These are phyloP conservation scores for Cylloceria caligata DNA, from an alignment of 2,888 invertebrate species.

Conservation along the genomic window DNA sequence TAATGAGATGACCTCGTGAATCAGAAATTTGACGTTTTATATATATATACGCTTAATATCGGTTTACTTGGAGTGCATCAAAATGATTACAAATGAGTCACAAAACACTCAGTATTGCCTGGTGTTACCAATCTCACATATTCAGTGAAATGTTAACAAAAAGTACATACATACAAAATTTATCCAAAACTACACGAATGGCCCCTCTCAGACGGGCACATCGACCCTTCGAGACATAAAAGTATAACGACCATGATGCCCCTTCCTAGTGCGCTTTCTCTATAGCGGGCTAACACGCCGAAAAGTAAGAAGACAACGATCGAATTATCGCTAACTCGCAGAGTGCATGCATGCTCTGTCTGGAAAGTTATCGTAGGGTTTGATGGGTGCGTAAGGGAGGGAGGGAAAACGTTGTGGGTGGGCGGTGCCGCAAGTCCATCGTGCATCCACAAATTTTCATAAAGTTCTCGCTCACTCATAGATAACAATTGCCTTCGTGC, in stretches of 20 bases:
- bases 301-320: conserved; percentile 10
- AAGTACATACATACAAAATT: background rate
- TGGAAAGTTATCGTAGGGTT: conserved; percentile 47
- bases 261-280: conserved; percentile 31
- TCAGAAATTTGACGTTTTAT: background rate
- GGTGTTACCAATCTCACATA: too few relatives aligned
- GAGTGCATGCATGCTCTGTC: conserved; percentile 41
- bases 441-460: conserved; percentile 44
- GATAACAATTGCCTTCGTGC: conserved; percentile 33
- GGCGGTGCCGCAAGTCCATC: conserved; percentile 19
- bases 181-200: background rate
- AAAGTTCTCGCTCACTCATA: conserved; percentile 10
- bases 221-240: conserved; percentile 17
- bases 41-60: background rate
- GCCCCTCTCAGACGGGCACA: background rate
- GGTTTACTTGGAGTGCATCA: too few relatives aligned
- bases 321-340: conserved; percentile 33
- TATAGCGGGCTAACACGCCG: background rate
- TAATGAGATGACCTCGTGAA: background rate
- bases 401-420: background rate
- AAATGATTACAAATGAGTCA: background rate
- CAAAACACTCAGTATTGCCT: background rate
- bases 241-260: background rate
- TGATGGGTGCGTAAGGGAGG: conserved; percentile 26
- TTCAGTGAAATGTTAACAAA: background rate